A percentile compares a stretch with the other conserved stretches of the same genome.
These are phyloP conservation scores for Nephrotoma flavescens DNA, from an alignment of 2,888 invertebrate species.

Conservation along the genomic window DNA sequence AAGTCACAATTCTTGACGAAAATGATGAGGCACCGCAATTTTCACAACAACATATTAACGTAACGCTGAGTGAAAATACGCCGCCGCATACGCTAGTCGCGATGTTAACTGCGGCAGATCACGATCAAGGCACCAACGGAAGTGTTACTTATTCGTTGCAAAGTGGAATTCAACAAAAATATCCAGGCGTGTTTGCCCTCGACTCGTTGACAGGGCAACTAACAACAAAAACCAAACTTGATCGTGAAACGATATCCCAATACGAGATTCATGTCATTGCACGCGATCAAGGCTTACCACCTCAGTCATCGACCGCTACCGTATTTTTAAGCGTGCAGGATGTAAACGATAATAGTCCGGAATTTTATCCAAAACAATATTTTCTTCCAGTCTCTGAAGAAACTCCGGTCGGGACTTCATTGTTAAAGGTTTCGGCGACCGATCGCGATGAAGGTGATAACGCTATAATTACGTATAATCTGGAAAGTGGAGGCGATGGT, in stretches of 20 bases:
- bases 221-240: constrained; percentile 59
- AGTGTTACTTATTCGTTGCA: constrained; percentile 74
- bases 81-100: constrained; percentile 67
- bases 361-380: constrained; percentile 82
- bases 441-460: constrained; percentile 85
- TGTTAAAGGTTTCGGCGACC: constrained; percentile 63
- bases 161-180: constrained; percentile 58
- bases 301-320: constrained; percentile 80
- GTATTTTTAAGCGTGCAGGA: constrained; percentile 68
- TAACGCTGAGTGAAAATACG: constrained; percentile 65
- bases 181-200: constrained; percentile 70
- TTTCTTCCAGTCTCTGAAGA: constrained; percentile 62
- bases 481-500: constrained; percentile 66
- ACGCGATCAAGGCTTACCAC: constrained; percentile 79
- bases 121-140: constrained; percentile 87
- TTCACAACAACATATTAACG: constrained; percentile 55
- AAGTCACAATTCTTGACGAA: constrained; percentile 83
- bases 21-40: constrained; percentile 89
- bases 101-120: constrained; percentile 73
- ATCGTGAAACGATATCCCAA: constrained; percentile 61
- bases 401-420: constrained; percentile 42
- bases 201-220: constrained; percentile 76
- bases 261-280: constrained; percentile 79
- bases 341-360: constrained; percentile 83
- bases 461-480: constrained; percentile 59